Percentiles rank a stretch among this genome's conserved stretches.
phyloP scores from a whole-genome alignment of 2,113 vertebrate species.

The Notarius lentiginosus region DNA sequence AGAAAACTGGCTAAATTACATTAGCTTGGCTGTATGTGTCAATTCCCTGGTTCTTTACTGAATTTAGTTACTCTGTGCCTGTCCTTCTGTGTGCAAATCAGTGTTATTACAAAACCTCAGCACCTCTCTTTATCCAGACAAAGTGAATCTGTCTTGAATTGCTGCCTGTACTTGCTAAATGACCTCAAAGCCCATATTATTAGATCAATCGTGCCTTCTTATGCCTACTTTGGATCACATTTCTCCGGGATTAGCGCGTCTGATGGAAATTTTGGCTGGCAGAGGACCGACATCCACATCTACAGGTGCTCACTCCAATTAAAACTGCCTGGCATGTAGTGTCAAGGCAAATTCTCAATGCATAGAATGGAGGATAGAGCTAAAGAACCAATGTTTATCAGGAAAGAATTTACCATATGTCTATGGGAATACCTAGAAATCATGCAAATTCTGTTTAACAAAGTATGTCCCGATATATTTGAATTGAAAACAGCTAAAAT shows the following conservation, averaged over 20 bases:
- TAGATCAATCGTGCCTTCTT: background rate
- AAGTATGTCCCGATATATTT: background rate
- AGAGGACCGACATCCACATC: conserved; percentile 9
- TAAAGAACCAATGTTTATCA: background rate
- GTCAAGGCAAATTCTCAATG: conserved; percentile 10
- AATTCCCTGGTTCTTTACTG: background rate
- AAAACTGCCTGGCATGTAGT: background rate
- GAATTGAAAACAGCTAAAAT: background rate
- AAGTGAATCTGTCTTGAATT: conserved; percentile 5
- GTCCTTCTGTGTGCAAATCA: background rate
- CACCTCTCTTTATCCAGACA: background rate
- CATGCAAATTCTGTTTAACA: background rate
- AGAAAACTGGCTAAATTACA: background rate
- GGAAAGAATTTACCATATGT: background rate
- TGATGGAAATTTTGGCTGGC: conserved; percentile 14
- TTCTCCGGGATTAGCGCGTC: background rate
- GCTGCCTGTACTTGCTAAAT: background rate
- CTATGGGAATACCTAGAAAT: background rate
- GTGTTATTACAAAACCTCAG: background rate
- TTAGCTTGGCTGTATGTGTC: background rate
- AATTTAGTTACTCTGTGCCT: background rate
- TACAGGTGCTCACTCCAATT: conserved; percentile 4
- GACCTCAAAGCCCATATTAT: conserved; percentile 1
- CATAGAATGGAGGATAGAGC: background rate
- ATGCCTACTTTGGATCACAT: conserved; percentile 10